Evolutionary conservation across 2,113 vertebrate species (phyloP).

Genomic region (Thunnus maccoyii): DNA sequence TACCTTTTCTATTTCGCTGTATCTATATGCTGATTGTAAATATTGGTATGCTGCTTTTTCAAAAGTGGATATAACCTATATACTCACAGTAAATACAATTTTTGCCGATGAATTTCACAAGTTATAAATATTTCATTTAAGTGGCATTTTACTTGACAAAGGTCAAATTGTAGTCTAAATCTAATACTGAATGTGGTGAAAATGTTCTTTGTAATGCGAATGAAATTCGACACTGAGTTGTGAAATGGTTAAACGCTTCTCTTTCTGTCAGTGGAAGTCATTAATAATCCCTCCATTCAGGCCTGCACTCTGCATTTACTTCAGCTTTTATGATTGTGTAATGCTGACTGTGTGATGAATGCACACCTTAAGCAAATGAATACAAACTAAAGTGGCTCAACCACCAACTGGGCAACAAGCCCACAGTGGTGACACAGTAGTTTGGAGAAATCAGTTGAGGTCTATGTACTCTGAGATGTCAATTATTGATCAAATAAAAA

Average conservation of each 20-base stretch:
- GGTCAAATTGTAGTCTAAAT: not conserved
- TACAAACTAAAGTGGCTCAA: constrained; percentile 45
- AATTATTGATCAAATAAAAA: constrained; percentile 81
- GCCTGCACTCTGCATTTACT: not conserved
- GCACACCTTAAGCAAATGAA: constrained; percentile 80
- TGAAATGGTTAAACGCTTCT: constrained; percentile 27
- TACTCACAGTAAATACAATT: too few relatives aligned
- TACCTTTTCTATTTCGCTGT: not conserved
- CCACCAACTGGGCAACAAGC: constrained; percentile 65
- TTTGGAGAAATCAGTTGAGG: constrained; percentile 48
- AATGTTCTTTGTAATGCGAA: not conserved
- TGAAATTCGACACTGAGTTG: constrained; percentile 10
- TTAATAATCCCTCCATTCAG: constrained; percentile 55
- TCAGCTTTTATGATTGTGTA: constrained; percentile 50
- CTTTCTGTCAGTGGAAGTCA: constrained; percentile 47
- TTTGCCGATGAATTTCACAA: not conserved
- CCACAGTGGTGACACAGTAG: constrained; percentile 80
- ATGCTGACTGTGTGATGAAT: constrained; percentile 41
- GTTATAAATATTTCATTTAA: not conserved
- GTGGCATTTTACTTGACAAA: not conserved
- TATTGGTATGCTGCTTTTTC: not conserved
- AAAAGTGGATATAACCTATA: not conserved
- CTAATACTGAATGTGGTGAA: not conserved
- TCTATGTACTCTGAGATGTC: constrained; percentile 63
- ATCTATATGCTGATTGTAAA: not conserved